Evolutionary conservation across 2,888 invertebrate genomes (phyloP).

Genomic region (Asteroscopus sphinx): DNA sequence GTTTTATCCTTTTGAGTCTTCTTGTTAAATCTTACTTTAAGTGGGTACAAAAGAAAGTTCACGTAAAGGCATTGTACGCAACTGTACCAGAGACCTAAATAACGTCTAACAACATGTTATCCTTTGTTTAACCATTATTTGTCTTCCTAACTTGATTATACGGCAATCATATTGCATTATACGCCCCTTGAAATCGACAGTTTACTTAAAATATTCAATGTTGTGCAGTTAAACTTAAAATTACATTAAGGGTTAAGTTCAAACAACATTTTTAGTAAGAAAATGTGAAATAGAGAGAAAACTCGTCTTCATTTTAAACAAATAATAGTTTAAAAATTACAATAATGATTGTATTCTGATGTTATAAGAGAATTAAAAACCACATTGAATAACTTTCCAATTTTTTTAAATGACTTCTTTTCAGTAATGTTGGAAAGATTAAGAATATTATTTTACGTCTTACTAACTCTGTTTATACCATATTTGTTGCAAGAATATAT

Average conservation of each 20-base stretch:
- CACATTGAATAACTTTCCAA: too few species aligned
- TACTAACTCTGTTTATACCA: conserved; percentile 79
- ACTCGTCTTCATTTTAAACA: neutral
- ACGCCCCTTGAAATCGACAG: conserved; percentile 11
- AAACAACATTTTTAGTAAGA: neutral
- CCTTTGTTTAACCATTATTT: conserved; percentile 71
- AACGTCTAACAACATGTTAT: conserved; percentile 55
- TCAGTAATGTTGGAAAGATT: conserved; percentile 78
- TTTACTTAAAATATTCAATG: conserved; percentile 5
- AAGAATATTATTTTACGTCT: conserved; percentile 80
- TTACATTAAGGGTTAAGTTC: neutral
- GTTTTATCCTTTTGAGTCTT: too few species aligned
- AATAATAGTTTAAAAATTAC: neutral
- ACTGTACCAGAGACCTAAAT: conserved; percentile 56
- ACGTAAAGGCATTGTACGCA: conserved; percentile 29
- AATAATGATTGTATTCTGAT: neutral
- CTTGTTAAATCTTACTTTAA: too few species aligned
- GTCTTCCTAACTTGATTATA: conserved; percentile 55
- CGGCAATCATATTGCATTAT: conserved; percentile 32
- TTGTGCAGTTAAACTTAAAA: conserved; percentile 6
- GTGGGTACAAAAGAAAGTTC: neutral
- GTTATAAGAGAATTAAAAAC: too few species aligned
- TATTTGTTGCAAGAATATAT: conserved; percentile 85
- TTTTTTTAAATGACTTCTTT: conserved; percentile 24
- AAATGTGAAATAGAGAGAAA: neutral